Conservation (phyloP, 64 coral and sea anemone genomes). For the Stichodactyla mertensii region DNA sequence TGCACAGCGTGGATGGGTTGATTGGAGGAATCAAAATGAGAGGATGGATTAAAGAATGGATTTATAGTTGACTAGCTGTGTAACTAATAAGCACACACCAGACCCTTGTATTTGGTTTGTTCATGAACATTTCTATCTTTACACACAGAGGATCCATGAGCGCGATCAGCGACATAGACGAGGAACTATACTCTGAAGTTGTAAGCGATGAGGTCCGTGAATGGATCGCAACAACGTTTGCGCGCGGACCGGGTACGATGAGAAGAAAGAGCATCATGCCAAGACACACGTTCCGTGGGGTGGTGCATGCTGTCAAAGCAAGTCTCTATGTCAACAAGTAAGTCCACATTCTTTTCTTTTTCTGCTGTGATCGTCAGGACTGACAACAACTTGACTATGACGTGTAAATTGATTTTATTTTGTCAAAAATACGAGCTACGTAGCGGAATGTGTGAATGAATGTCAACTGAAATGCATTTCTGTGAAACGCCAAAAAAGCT, state of each 20-base stretch:
- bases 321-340: slow-evolving; percentile 96
- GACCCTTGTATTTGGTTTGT: too few species aligned
- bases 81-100: too few species aligned
- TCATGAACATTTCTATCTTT: not conserved
- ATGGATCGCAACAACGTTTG: slow-evolving; percentile 95
- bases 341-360: not conserved
- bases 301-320: slow-evolving; percentile 90
- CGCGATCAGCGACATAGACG: slow-evolving; percentile 72
- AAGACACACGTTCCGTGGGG: slow-evolving; percentile 79
- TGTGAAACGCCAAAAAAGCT: too few species aligned
- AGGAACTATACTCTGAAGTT: slow-evolving; percentile 61
- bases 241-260: slow-evolving; percentile 45
- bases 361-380: not conserved
- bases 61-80: too few species aligned
- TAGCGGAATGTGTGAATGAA: too few species aligned
- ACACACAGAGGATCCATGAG: slow-evolving; percentile 47
- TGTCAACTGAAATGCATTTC: too few species aligned
- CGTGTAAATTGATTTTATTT: too few species aligned
- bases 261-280: slow-evolving; percentile 69
- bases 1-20: too few species aligned
- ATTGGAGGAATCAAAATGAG: too few species aligned
- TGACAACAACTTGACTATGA: too few species aligned
- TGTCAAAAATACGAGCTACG: too few species aligned
- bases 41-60: too few species aligned
- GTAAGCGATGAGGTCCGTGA: slow-evolving; percentile 87